Conservation (phyloP, 2,888 invertebrate species). For the Labia minor region DNA sequence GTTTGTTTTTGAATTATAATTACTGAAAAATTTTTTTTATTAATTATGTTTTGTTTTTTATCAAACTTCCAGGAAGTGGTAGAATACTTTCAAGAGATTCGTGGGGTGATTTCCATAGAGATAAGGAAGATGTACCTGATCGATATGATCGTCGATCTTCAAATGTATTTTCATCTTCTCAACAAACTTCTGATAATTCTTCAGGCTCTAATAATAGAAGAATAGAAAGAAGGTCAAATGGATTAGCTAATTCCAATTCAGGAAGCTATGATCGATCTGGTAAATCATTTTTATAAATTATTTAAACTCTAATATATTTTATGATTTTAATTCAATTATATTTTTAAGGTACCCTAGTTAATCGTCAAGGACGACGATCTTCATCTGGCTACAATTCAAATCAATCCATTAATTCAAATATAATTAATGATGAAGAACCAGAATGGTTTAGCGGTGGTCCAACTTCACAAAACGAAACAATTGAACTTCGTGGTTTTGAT, state of each 20-base stretch:
- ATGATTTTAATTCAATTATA: too few species aligned
- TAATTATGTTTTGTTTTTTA: neutral
- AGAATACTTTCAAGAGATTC: neutral
- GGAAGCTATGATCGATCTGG: neutral
- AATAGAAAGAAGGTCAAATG: neutral
- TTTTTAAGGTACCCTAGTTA: neutral
- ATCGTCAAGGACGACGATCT: neutral
- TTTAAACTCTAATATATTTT: too few species aligned
- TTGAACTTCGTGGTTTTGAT: conserved; percentile 87
- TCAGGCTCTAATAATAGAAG: neutral
- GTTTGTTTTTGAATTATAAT: neutral
- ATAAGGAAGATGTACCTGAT: neutral
- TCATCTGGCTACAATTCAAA: neutral
- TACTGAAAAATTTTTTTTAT: neutral
- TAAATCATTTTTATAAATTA: neutral
- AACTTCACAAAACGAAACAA: conserved; percentile 80
- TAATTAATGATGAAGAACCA: conserved; percentile 57
- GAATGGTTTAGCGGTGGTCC: conserved; percentile 90
- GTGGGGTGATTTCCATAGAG: neutral
- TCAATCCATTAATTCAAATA: neutral
- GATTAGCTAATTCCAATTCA: neutral
- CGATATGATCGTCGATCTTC: neutral
- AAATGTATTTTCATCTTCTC: neutral
- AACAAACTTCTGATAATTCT: neutral
- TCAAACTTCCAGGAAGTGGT: neutral